phyloP scores from a whole-genome alignment of 2,888 invertebrate species.

The Calameuta filiformis region DNA sequence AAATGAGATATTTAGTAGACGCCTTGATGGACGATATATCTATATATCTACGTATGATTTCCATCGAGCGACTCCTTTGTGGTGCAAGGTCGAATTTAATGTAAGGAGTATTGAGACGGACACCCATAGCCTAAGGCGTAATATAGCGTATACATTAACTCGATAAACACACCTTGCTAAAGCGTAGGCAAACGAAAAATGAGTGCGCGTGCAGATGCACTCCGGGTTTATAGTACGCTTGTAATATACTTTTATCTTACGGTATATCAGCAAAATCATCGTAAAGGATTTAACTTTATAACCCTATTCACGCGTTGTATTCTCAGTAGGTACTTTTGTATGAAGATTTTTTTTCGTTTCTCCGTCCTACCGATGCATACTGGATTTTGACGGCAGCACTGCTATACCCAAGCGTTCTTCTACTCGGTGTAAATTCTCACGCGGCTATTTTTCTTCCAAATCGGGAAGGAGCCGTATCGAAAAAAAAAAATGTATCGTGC shows the following conservation, averaged over 20 bases:
- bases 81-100: slow-evolving; percentile 40
- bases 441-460: slow-evolving; percentile 21
- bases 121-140: slow-evolving; percentile 39
- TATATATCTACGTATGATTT: background rate
- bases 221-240: background rate
- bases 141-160: slow-evolving; percentile 42
- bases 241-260: background rate
- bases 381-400: background rate
- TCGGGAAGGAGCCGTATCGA: background rate
- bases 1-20: background rate
- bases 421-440: slow-evolving; percentile 27
- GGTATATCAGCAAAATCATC: background rate
- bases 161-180: slow-evolving; percentile 4
- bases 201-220: background rate
- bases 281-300: background rate
- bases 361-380: background rate
- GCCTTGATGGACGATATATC: background rate
- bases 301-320: background rate
- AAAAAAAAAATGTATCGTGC: background rate
- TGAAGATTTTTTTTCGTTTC: background rate
- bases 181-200: background rate
- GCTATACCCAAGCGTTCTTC: background rate
- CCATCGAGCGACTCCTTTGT: background rate
- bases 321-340: background rate
- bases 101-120: slow-evolving; percentile 47